phyloP scores from a whole-genome alignment of 2,888 invertebrate genomes.

The Ormyrus labotus region DNA sequence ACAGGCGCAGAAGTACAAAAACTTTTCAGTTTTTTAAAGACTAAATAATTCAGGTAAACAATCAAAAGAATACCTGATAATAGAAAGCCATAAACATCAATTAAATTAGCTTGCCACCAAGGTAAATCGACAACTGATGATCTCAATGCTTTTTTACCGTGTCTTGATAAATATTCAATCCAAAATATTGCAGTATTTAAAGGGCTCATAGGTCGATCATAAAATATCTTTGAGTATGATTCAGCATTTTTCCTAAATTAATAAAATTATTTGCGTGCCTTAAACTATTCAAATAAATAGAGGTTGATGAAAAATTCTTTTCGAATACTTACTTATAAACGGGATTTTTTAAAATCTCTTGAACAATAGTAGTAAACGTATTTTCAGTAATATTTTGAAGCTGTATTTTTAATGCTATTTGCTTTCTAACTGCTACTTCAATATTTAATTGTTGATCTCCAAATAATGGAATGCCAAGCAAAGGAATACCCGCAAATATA shows the following conservation, averaged over 20 bases:
- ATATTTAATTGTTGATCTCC: slow-evolving; percentile 67
- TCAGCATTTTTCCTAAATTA: too few species aligned
- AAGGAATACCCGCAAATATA: slow-evolving; percentile 63
- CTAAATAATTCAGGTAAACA: too few species aligned
- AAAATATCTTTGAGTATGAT: not conserved
- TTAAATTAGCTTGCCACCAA: slow-evolving; percentile 74
- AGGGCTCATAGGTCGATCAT: too few species aligned
- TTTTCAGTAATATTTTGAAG: slow-evolving; percentile 67
- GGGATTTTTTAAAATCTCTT: slow-evolving; percentile 72
- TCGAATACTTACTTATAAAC: slow-evolving; percentile 66
- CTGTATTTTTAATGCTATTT: slow-evolving; percentile 61
- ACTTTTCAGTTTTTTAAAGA: too few species aligned
- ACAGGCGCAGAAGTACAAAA: too few species aligned
- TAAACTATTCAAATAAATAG: too few species aligned
- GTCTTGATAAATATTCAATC: slow-evolving; percentile 57
- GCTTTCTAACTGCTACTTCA: slow-evolving; percentile 60
- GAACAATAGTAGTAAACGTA: slow-evolving; percentile 70
- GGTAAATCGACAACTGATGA: slow-evolving; percentile 73
- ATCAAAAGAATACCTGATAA: too few species aligned
- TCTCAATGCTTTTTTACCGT: slow-evolving; percentile 72
- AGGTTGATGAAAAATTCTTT: too few species aligned
- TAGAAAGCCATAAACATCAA: slow-evolving; percentile 77
- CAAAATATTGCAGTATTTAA: not conserved
- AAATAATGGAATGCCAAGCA: slow-evolving; percentile 65
- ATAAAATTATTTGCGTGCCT: too few species aligned